Evolutionary conservation across 2,113 vertebrate genomes (phyloP), one percentile per base, ranked within the genome.

Genomic region (Poeciliopsis prolifica): DNA sequence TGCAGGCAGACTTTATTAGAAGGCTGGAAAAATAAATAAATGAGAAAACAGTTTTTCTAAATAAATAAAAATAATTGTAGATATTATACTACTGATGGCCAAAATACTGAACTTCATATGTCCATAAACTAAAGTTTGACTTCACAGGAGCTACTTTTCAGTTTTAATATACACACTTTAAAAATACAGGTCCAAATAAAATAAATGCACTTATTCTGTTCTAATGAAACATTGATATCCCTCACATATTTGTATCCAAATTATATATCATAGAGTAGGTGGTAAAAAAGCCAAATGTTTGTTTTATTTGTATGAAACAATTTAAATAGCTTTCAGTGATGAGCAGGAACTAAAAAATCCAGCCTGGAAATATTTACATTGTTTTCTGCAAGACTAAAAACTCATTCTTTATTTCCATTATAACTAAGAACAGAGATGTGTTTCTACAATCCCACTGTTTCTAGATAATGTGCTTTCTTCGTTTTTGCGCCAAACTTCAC

Each of bases 101-200:
- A 48, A 29, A 67, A 29, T 48, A n/a, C 65, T 44, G n/a, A 28
- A 10, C 29, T 35, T 8, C 35, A 67, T 5, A 28, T 22, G 5
- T 28, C 14, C 35, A 26, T 19, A 24, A 54, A 54, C 48, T 19
- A 48, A 17, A 10, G n/a, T n/a, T 29, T 48, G 37, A 44, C 26
- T 3, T 70, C 30, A 60, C 68, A 35, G 51, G 13, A 24, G 29
- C 30, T 70, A n/a, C 51, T 60, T 29, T 42, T 17, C 40, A 51
- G 26, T 17, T 68, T 68, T 19, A 11, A 44, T 40, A 70, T 6
- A 61, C 68, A 9, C 13, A 26, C n/a, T 64, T 68, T 68, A 78
- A 73, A 65, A 22, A 40, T 22, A 65, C 24, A 70, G n/a, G 48
- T 70, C 17, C 61, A 64, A 11, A 61, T 76, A 58, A 61, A 33